Base-by-base conservation (phyloP, 2,888 invertebrate genomes). In the Cordilura impudica region DNA sequence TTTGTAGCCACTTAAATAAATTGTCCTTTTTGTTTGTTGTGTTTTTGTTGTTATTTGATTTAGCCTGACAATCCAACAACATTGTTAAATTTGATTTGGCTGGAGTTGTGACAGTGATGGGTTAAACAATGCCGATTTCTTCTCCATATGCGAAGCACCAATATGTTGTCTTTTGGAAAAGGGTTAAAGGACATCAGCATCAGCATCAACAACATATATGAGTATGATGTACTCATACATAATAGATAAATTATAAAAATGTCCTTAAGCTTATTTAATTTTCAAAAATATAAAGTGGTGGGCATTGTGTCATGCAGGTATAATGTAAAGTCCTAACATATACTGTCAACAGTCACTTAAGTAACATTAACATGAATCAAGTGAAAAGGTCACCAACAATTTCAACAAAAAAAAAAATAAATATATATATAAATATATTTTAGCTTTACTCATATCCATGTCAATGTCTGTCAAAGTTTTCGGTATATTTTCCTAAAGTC, bases 181-280 rank as follows among this genome's bases (percentile, higher is more conserved):
- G 78, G 73, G 73, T 78, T 71, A 81, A 45, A 51, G 67, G 47
- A 71, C 71, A 61, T 65, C 43, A 51, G 35, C 12, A 39, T 39
- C 35, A 39, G 18, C 10, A 3, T 65, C 47, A 66, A 70, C 74
- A 65, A 70, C 65, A 63, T 63, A 43, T 54, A 70, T 70, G 63
- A 58, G n/a, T 39, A 72, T 26, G n/a, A 45, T 35, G 43, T 23
- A 35, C 83, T 85, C 84, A 86, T 87, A 83, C 85, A 87, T 87
- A 87, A 87, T 87, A 86, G 84, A 87, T 87, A 85, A 86, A 85
- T 87, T 87, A 86, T 87, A 86, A 87, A 87, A 87, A 85, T 84
- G 43, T 77, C 71, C 66, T 77, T 81, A 54, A 81, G 61, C 75
- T 73, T 19, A 12, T 65, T 53, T 39, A 45, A 31, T n/a, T n/a